Evolutionary conservation across 2,888 invertebrate species (phyloP), one percentile per base, ranked within the genome.

Genomic region (Noctua pronuba): DNA sequence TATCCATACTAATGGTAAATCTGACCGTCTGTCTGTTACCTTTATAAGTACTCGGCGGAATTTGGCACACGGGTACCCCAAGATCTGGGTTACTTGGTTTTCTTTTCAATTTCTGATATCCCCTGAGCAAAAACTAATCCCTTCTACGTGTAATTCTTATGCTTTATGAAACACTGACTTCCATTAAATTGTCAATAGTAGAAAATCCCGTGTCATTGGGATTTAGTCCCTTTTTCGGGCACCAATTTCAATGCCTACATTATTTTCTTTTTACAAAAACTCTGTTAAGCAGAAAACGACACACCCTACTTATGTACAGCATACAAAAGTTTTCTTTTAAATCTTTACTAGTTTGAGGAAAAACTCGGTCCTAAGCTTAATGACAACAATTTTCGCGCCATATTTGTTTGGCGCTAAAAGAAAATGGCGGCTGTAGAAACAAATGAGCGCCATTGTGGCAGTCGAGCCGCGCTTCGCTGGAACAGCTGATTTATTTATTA

Each of bases 401-500:
- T 86, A 88, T 86, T 83, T 78, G 88, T 86, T 68, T 74, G 65
- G 66, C 55, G 80, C 79, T 85, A 87, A 86, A 86, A 88, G 77
- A 88, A 83, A 79, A 86, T 86, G 78, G 86, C 77, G 71, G 62
- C 86, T 64, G 62, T 64, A 46, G 84, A 79, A 79, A 88, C 79
- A 88, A 86, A 86, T 86, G 88, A 80, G 60, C 73, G 77, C 75
- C 71, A 77, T 83, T 83, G 80, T 87, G 85, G 75, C 69, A 84
- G 79, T 58, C 78, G 72, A 67, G 74, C 70, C 58, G 41, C 72
- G 83, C 84, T 75, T 49, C 74, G 75, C 81, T 73, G 28, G 46
- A 55, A 70, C 80, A 78, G 80, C 73, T 79, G 86, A 80, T 81
- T 83, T 88, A 86, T 86, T 86, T 88, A 88, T 86, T 79, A 87